A percentile compares a stretch with the other conserved stretches of the same genome.
phyloP scores from a whole-genome alignment of 2,888 invertebrate genomes.

The Serrognathus titanus region DNA sequence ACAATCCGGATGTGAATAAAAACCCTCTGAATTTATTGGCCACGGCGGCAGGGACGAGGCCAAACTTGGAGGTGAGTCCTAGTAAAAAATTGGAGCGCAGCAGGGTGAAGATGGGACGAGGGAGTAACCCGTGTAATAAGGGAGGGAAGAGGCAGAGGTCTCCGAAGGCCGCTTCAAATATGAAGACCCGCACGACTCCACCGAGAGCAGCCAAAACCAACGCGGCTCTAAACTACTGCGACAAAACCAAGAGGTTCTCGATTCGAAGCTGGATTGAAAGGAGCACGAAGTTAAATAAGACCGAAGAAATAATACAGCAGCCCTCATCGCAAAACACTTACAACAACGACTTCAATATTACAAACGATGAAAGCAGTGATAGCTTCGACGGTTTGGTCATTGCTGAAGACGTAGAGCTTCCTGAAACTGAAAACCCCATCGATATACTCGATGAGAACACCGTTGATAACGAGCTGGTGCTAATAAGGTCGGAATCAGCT shows the following conservation, averaged over 20 bases:
- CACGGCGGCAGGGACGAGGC: slow-evolving; percentile 2
- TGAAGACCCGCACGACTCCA: slow-evolving; percentile 1
- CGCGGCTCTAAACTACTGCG: background rate
- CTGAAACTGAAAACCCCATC: background rate
- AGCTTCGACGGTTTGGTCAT: slow-evolving; percentile 9
- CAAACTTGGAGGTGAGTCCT: background rate
- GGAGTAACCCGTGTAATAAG: background rate
- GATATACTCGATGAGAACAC: slow-evolving; percentile 9
- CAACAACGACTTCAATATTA: background rate
- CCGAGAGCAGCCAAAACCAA: background rate
- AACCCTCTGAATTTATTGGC: background rate
- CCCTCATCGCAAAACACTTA: too few relatives aligned
- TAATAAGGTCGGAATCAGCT: background rate
- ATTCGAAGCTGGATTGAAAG: too few relatives aligned
- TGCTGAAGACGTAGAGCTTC: slow-evolving; percentile 2
- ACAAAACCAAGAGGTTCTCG: background rate
- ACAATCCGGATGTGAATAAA: too few relatives aligned
- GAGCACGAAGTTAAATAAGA: too few relatives aligned
- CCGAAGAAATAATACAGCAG: too few relatives aligned
- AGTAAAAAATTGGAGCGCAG: background rate
- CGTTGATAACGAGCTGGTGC: background rate
- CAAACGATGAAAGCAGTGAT: slow-evolving; percentile 8
- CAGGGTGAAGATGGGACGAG: slow-evolving; percentile 5
- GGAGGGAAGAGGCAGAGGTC: background rate
- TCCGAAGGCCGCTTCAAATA: too few relatives aligned